A percentile compares a stretch with the other conserved stretches of the same genome.
Evolutionary conservation across 2,113 vertebrate genomes (phyloP).

Genomic region (Gnathonemus echidnorhynchus): DNA sequence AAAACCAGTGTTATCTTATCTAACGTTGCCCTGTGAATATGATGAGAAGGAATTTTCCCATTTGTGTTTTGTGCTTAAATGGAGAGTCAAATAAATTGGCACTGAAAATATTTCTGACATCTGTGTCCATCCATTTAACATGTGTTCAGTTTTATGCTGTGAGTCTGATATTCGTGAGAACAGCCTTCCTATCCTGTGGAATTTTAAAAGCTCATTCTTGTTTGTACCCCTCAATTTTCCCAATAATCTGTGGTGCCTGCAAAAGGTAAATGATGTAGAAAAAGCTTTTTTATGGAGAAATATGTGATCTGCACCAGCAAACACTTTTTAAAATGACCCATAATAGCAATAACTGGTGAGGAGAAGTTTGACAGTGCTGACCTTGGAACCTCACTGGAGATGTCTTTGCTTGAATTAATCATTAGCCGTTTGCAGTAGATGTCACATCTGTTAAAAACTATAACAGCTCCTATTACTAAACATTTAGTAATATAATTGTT

Average conservation of each 20-base stretch:
- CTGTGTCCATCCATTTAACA: background rate
- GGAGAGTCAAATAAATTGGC: background rate
- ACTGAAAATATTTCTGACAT: background rate
- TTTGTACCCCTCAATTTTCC: background rate
- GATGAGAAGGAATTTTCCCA: background rate
- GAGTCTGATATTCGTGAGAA: background rate
- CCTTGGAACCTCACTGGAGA: background rate
- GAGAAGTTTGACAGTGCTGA: background rate
- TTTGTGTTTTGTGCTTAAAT: background rate
- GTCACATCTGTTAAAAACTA: background rate
- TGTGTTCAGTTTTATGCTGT: background rate
- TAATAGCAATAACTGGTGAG: background rate
- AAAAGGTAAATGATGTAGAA: background rate
- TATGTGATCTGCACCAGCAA: background rate
- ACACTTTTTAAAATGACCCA: background rate
- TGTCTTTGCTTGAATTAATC: background rate
- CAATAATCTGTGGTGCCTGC: background rate
- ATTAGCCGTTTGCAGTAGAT: background rate
- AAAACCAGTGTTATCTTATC: background rate
- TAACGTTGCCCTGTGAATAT: background rate
- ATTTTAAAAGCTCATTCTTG: background rate
- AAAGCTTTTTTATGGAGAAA: background rate
- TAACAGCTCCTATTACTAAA: background rate
- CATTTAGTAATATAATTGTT: background rate
- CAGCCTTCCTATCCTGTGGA: background rate